These are phyloP conservation scores for Xiphophorus maculatus DNA, from an alignment of 2,113 vertebrate genomes.

Conservation along the genomic window DNA sequence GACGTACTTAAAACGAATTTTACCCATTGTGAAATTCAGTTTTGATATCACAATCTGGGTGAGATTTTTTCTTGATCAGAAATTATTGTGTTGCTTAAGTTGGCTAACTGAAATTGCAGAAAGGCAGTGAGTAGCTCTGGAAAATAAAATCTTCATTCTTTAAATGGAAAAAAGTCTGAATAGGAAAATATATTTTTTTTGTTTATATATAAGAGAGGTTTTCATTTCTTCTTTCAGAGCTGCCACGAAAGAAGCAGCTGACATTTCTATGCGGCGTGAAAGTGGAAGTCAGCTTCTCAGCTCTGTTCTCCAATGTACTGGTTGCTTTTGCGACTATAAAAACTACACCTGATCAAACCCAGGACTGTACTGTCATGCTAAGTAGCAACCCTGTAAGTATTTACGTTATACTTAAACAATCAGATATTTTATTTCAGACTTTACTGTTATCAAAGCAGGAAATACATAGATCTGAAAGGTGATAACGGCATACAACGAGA, in stretches of 20 bases:
- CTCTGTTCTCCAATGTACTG: slow-evolving; percentile 86
- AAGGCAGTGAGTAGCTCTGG: no score
- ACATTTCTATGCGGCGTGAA: slow-evolving; percentile 75
- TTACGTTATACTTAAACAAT: slow-evolving; percentile 14
- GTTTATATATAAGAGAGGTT: not conserved
- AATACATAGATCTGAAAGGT: not conserved
- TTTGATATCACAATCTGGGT: not conserved
- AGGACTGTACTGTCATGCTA: slow-evolving; percentile 77
- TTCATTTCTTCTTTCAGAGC: slow-evolving; percentile 66
- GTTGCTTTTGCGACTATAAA: slow-evolving; percentile 81
- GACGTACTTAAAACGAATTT: slow-evolving; percentile 25
- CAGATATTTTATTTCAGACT: slow-evolving; percentile 8
- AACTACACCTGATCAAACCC: slow-evolving; percentile 11
- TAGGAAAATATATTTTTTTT: not conserved
- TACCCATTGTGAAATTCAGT: not conserved
- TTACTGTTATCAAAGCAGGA: not conserved
- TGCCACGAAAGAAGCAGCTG: slow-evolving; percentile 63
- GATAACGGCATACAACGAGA: not conserved
- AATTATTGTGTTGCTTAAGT: not conserved
- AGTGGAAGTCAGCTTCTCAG: slow-evolving; percentile 82
- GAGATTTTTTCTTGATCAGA: not conserved
- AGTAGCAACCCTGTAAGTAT: slow-evolving; percentile 77
- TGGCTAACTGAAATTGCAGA: not conserved
- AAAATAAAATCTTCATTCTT: not conserved
- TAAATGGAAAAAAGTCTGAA: not conserved